Evolutionary conservation across 2,888 invertebrate species (phyloP), one percentile per base, ranked within the genome.

Genomic region (Caenorhabditis zanzibari): DNA sequence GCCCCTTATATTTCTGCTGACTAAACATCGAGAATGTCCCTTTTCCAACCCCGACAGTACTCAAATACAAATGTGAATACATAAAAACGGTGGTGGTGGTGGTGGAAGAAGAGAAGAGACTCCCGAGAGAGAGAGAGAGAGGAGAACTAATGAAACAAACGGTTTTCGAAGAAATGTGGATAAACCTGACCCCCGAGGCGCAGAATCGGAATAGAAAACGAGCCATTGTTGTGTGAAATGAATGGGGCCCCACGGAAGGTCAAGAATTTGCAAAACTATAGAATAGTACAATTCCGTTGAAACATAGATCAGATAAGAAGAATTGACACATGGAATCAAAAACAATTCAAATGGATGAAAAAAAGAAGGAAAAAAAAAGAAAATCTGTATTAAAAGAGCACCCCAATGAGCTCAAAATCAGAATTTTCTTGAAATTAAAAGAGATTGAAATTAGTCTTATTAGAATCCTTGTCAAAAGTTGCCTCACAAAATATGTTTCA

Each of bases 31-130:
- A 26, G n/a, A n/a, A n/a, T n/a, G n/a, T n/a, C n/a, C n/a, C n/a
- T n/a, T n/a, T n/a, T n/a, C n/a, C 22, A 35, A 32, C 41, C 49
- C 69, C 49, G 47, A 4, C 19, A 63, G 69, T 79, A 71, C 79
- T 71, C 79, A 79, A 79, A 79, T 71, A 79, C 71, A 71, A n/a
- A 56, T 69, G 69, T 71, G 79, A 79, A 79, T 77, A 77, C 77
- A 77, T 77, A 69, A 69, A 76, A 47, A 47, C 47, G 47, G 47
- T 47, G 41, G 64, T 64, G 54, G 54, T 26, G 54, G 54, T 56
- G 76, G 28, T 26, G 49, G 52, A 2, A 2, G 38, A 28, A 26
- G 52, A 61, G 47, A 32, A 22, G 59, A 14, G 64, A 47, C 41
- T 14, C 32, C 44, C 59, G 69, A 77, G 77, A 71, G 19, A 16